Conservation (phyloP, 2,113 vertebrate species). For the Gymnocephalus cernua region DNA sequence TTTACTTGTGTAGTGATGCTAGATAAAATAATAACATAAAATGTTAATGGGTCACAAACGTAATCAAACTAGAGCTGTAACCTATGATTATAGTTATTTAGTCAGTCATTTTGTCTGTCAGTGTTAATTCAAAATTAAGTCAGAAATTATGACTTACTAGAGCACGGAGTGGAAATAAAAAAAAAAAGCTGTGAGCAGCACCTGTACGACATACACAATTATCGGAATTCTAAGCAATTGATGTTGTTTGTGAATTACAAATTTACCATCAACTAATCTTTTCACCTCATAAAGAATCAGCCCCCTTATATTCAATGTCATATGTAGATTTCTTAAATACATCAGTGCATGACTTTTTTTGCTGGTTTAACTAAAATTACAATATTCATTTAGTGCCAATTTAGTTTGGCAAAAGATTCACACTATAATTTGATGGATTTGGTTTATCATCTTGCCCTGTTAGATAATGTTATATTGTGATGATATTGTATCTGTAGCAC, state of each 20-base stretch:
- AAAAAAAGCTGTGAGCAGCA: background rate
- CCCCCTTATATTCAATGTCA: no score
- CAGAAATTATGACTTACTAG: background rate
- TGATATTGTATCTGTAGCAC: background rate
- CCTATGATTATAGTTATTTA: constrained; percentile 13
- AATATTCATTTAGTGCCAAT: no score
- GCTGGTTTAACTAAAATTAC: no score
- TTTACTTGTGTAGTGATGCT: background rate
- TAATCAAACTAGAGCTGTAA: constrained; percentile 6
- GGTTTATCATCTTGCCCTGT: no score
- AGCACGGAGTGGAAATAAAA: background rate
- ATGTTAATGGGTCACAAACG: constrained; percentile 23
- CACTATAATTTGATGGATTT: background rate
- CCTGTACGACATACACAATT: background rate
- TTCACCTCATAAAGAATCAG: background rate
- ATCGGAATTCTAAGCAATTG: background rate
- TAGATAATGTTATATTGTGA: background rate
- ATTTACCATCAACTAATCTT: background rate
- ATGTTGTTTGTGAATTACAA: background rate
- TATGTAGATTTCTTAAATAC: no score
- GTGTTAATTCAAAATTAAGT: constrained; percentile 1
- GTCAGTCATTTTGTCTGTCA: background rate
- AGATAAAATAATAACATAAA: background rate
- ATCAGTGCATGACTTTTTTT: no score
- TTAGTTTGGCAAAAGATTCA: background rate